Conservation (phyloP, 37 sponge, comb jelly and placozoan species). For the Lycopodina hypogea region DNA sequence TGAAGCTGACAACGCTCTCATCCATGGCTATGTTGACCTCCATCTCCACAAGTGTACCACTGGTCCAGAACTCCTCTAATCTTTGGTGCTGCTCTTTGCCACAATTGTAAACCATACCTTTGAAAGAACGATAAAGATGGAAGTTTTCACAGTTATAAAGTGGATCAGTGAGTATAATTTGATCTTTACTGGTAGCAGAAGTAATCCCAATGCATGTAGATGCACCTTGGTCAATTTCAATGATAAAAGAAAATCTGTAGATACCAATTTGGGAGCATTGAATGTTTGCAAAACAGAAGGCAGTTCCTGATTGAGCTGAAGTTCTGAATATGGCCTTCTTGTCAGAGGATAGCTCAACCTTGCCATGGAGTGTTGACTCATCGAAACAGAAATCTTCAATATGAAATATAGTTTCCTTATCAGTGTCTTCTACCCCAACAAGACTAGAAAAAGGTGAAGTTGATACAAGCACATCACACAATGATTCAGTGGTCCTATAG, state of each 20-base stretch:
- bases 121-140: conserved; percentile 52
- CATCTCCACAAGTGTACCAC: conserved; percentile 46
- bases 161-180: not conserved
- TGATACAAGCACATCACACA: not conserved
- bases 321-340: conserved; percentile 15
- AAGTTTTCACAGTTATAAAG: conserved; percentile 31
- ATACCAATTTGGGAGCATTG: conserved; percentile 1
- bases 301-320: conserved; percentile 27
- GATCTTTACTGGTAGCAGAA: not conserved
- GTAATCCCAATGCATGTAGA: conserved; percentile 46
- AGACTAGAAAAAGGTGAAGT: not conserved
- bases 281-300: conserved; percentile 36
- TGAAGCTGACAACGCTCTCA: conserved; percentile 10
- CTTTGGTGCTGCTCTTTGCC: conserved; percentile 28
- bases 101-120: conserved; percentile 37
- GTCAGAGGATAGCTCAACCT: conserved; percentile 18
- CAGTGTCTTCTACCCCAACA: not conserved
- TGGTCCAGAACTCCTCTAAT: conserved; percentile 58
- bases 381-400: conserved; percentile 30
- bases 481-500: conserved; percentile 7
- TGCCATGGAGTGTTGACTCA: conserved; percentile 3
- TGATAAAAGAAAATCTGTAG: conserved; percentile 33
- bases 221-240: conserved; percentile 58
- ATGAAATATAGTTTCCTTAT: not conserved
- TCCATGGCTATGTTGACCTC: conserved; percentile 6